phyloP scores from a whole-genome alignment of 2,113 vertebrate species.

The Channa maculata region DNA sequence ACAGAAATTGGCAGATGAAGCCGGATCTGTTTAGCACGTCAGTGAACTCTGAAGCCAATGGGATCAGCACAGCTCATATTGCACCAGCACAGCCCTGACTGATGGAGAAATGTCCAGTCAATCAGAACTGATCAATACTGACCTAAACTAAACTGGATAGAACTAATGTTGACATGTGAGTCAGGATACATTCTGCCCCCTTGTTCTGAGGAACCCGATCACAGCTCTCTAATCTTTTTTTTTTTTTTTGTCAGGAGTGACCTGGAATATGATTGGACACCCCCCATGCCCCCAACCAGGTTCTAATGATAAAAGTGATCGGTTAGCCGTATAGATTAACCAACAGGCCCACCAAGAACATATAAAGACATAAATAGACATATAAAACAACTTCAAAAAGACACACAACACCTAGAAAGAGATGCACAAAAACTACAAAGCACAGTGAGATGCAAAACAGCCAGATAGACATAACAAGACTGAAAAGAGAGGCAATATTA shows the following conservation, averaged over 20 bases:
- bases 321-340: background rate
- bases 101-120: slow-evolving; percentile 3
- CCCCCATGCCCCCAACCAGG: no score
- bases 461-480: background rate
- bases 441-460: no score
- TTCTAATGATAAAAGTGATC: background rate
- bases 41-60: slow-evolving; percentile 32
- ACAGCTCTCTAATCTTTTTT: background rate
- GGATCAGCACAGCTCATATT: slow-evolving; percentile 29
- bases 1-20: slow-evolving; percentile 31
- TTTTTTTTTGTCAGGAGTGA: no score
- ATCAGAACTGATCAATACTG: slow-evolving; percentile 54
- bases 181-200: slow-evolving; percentile 1
- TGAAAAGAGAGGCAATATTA: background rate
- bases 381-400: background rate
- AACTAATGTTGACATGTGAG: slow-evolving; percentile 2
- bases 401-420: no score
- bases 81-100: slow-evolving; percentile 7
- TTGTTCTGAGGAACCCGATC: background rate
- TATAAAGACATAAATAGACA: no score
- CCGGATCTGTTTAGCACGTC: slow-evolving; percentile 24
- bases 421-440: no score
- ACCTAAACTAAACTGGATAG: slow-evolving; percentile 14
- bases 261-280: background rate
- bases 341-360: background rate